Evolutionary conservation across 2,113 vertebrate species (phyloP), one percentile per base, ranked within the genome.

Genomic region (Spheniscus mendiculus): DNA sequence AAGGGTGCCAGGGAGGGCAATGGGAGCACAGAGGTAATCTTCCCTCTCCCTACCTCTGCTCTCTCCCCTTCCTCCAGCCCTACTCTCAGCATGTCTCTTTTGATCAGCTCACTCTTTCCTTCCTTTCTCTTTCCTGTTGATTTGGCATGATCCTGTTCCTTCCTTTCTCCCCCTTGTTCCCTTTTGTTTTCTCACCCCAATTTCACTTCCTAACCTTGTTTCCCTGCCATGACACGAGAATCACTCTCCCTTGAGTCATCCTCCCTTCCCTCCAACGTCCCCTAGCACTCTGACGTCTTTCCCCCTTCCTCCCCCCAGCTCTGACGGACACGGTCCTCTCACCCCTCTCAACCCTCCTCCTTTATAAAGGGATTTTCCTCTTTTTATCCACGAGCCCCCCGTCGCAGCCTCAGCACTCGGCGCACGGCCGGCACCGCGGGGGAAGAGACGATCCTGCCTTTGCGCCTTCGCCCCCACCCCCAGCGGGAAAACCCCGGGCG

Each of bases 341-440:
- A 92, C 86, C 76, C 89, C 91, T 81, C 21, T 89, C 93, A 90
- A 96, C 97, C 96, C 91, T 97, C 96, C 96, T 95, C 96, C 97
- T 98, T 98, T 99, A 99, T 98, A 99, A 99, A 98, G 96, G 59
- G 89, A 94, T 97, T 97, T 96, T 97, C 90, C 55, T 94, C 93
- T 96, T 96, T 94, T 95, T 93, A 93, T 91, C 96, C 69, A 50
- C 52, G 38, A 94, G 83, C 49, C 61, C 92, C 90, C 82, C 70
- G 56, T 5, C 71, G 88, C 94, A 86, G 86, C 83, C 86, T 94
- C 79, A 29, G 44, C 91, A 0, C 66, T 42, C 26, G 26, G 44
- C 5, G 53, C 58, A 12, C 84, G 29, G 70, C 70, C 71, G 45
- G 32, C 87, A 76, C 21, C 44, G 38, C 26, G 45, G 56, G 78